Evolutionary conservation across 2,888 invertebrate genomes (phyloP).

Genomic region (Imbricaverruca yamaguchii): DNA sequence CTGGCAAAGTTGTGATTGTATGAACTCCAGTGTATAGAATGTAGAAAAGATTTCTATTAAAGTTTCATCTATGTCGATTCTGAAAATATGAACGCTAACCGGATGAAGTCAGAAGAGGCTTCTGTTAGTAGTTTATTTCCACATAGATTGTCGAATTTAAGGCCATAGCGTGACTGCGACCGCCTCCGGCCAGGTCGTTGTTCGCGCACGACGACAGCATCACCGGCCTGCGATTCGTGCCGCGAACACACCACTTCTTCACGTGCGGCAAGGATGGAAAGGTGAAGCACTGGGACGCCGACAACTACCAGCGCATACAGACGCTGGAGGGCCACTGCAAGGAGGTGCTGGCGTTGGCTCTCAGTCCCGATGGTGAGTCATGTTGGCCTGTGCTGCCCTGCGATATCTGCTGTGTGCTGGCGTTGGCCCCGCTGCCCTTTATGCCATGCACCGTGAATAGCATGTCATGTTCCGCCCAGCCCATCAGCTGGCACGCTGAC

Average conservation of each 20-base stretch:
- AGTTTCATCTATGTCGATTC: too few relatives aligned
- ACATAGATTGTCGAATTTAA: too few relatives aligned
- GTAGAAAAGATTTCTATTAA: too few relatives aligned
- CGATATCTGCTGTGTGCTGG: too few relatives aligned
- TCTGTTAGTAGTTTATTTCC: neutral
- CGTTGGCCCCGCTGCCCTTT: too few relatives aligned
- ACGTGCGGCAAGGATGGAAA: constrained; percentile 88
- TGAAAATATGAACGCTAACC: neutral
- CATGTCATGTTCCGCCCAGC: too few relatives aligned
- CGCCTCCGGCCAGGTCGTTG: neutral
- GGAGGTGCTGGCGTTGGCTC: constrained; percentile 63
- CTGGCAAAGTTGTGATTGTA: too few relatives aligned
- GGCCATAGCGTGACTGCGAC: neutral
- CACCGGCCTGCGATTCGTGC: constrained; percentile 78
- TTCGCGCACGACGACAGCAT: constrained; percentile 89
- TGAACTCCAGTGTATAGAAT: too few relatives aligned
- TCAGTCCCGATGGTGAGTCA: constrained; percentile 60
- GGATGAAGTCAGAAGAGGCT: neutral
- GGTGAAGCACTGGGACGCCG: constrained; percentile 95
- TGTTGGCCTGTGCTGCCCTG: too few relatives aligned
- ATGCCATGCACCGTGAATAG: too few relatives aligned
- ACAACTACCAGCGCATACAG: constrained; percentile 81
- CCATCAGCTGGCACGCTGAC: too few relatives aligned
- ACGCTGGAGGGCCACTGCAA: constrained; percentile 69
- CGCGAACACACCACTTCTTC: constrained; percentile 86